Percentiles rank a stretch among this genome's conserved stretches.
Conservation (phyloP, 2,797 vertebrate genomes). For the Lutjanus argentimaculatus region DNA sequence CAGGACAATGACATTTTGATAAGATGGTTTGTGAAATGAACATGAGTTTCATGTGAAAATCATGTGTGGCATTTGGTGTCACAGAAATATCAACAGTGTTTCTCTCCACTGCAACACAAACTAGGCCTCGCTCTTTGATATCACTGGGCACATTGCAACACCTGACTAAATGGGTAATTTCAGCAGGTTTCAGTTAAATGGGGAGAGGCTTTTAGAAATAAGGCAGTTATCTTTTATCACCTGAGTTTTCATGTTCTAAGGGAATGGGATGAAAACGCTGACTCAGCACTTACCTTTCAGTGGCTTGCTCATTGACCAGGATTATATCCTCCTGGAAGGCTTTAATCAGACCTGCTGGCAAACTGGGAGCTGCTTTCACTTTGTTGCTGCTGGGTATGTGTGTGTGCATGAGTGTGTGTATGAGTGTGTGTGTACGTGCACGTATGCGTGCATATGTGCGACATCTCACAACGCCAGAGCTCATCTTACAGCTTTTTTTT, state of each 20-base stretch:
- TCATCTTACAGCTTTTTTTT: neutral
- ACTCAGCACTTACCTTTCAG: conserved; percentile 32
- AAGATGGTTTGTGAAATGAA: neutral
- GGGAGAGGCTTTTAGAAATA: conserved; percentile 12
- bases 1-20: neutral
- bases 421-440: neutral
- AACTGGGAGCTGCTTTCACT: conserved; percentile 37
- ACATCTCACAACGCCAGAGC: neutral
- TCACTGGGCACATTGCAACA: neutral
- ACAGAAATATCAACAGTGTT: conserved; percentile 4
- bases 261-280: conserved; percentile 33
- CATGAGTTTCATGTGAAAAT: neutral
- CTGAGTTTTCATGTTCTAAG: conserved; percentile 40
- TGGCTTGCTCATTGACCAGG: conserved; percentile 13
- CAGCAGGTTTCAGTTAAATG: neutral
- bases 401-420: neutral
- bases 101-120: neutral
- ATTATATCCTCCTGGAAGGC: conserved; percentile 43
- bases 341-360: conserved; percentile 54
- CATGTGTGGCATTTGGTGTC: conserved; percentile 1
- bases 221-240: conserved; percentile 31
- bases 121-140: too few species aligned
- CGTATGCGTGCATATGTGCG: neutral
- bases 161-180: conserved; percentile 9
- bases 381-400: conserved; percentile 12